phyloP scores from a whole-genome alignment of 2,113 vertebrate genomes.

The Cairina moschata region DNA sequence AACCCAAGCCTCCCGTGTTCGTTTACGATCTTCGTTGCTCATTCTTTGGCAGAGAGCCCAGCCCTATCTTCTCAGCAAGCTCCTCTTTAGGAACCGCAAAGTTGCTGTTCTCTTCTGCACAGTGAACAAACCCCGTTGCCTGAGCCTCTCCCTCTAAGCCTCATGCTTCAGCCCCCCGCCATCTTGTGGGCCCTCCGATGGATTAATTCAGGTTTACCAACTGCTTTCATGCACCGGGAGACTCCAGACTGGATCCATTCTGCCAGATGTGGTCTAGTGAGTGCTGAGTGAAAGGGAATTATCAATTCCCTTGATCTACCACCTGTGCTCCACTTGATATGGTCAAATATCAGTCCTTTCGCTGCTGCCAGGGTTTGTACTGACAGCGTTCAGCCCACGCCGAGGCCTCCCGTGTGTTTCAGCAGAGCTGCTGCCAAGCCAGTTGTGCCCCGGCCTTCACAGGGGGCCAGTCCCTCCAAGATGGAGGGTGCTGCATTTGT shows the following conservation, averaged over 20 bases:
- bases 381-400: background rate
- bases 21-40: background rate
- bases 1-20: background rate
- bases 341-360: background rate
- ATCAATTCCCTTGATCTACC: background rate
- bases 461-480: background rate
- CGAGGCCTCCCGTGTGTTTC: background rate
- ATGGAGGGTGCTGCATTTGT: background rate
- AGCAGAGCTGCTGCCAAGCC: background rate
- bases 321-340: background rate
- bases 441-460: background rate
- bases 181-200: background rate
- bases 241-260: background rate
- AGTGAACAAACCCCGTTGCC: background rate
- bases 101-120: background rate
- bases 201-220: background rate
- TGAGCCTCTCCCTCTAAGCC: background rate
- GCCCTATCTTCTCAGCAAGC: background rate
- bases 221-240: background rate
- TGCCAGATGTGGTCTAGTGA: slow-evolving; percentile 2
- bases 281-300: background rate
- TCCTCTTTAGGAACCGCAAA: background rate
- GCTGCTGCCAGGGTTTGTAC: background rate
- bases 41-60: background rate
- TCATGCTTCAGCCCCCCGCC: background rate